Base-by-base conservation (phyloP, 2,113 vertebrate species). In the Oncorhynchus clarkii region DNA sequence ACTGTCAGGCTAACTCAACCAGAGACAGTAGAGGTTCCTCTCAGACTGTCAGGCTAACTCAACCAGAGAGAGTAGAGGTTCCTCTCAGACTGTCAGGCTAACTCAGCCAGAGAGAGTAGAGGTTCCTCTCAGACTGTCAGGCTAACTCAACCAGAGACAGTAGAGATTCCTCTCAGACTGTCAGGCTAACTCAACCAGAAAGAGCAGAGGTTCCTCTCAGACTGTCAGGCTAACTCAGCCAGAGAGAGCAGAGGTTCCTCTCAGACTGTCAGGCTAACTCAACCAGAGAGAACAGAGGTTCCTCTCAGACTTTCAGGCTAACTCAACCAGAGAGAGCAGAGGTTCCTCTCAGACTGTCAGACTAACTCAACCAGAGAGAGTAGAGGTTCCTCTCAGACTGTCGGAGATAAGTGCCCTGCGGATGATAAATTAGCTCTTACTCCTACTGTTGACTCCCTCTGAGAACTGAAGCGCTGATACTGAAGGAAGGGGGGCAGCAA, bases 21-120 rank as follows among this genome's bases (percentile, higher is more conserved):
- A 31, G 29, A 31, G 29, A 65, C 12, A 27, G 27, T 0, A 27
- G 27, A 8, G 64, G 60, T 75, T 81, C 77, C 72, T 79, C 73
- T 84, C 80, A 81, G 70, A 72, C 87, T 90, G 88, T 82, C 78
- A 59, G 68, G 49, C 79, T 82, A 75, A 85, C 81, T 88, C 79
- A 83, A 74, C 24, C 64, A 75, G 79, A 80, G 83, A 65, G 24
- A 27, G 27, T 0, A 27, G 27, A 7, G 62, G 60, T 75, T 81
- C 77, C 72, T 79, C 73, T 84, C 80, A 81, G 70, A 72, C 39
- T 9, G 39, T 11, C 2, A 2, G 39, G 2, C 39, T 45, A 45
- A 45, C 39, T 45, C 39, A 45, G 0, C 39, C 39, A 45, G 39
- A 76, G 83, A 64, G 60, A 27, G 27, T 0, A 27, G 2, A 8